Conservation (phyloP, 2,113 vertebrate species). For the Xenus cinereus region DNA sequence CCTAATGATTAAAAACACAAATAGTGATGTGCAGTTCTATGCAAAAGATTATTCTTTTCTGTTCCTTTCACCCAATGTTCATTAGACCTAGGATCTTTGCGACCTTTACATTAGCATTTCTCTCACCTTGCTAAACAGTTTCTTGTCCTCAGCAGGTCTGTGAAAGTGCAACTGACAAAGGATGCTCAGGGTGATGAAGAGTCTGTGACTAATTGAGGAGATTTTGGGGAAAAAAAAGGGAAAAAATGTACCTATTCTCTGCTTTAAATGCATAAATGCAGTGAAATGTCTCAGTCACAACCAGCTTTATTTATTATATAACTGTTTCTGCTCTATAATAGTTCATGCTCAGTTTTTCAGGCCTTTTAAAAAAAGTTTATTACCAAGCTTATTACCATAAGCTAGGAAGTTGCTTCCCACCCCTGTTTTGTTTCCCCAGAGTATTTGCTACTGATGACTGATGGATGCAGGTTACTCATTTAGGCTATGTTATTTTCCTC, state of each 20-base stretch:
- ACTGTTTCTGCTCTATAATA: neutral
- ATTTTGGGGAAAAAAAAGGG: neutral
- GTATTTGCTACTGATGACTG: neutral
- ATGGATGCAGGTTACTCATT: neutral
- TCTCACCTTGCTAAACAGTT: neutral
- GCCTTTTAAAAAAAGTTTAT: neutral
- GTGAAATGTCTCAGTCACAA: neutral
- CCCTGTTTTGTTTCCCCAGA: neutral
- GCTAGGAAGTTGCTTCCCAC: neutral
- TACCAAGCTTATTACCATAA: neutral
- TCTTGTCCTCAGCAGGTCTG: neutral
- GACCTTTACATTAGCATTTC: neutral
- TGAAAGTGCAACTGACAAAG: neutral
- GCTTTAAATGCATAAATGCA: neutral
- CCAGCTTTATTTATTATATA: neutral
- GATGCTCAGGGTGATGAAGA: neutral
- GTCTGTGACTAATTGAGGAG: neutral
- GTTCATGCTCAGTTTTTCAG: neutral
- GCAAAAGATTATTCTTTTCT: neutral
- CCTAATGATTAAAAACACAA: neutral
- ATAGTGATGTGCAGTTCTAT: neutral
- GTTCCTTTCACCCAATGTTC: neutral
- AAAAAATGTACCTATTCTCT: neutral
- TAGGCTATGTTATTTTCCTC: neutral
- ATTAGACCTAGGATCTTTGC: neutral